Percentiles rank a stretch among this genome's conserved stretches.
Evolutionary conservation across 2,797 vertebrate species (phyloP).

Genomic region (Vireo griseus): DNA sequence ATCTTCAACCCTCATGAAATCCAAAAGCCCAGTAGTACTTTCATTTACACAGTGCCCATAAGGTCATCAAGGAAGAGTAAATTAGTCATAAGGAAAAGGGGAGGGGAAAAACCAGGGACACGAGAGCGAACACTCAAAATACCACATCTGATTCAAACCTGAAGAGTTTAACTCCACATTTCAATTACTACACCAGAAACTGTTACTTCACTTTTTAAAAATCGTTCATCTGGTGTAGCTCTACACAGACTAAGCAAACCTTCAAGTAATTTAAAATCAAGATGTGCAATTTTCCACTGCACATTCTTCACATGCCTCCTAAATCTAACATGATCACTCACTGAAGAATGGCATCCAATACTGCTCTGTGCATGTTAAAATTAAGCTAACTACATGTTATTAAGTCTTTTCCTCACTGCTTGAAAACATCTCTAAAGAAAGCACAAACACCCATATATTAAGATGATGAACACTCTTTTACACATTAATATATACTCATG

Average conservation of each 20-base stretch:
- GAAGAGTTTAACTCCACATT: neutral
- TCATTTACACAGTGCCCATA: neutral
- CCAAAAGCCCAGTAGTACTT: neutral
- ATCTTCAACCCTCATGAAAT: neutral
- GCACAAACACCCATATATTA: conserved; percentile 10
- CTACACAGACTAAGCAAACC: neutral
- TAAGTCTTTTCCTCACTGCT: neutral
- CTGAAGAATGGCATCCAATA: conserved; percentile 41
- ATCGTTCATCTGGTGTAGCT: neutral
- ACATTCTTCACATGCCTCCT: conserved; percentile 57
- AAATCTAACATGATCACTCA: conserved; percentile 47
- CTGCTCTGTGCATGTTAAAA: neutral
- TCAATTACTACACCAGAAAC: neutral
- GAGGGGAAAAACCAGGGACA: neutral
- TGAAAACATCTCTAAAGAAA: neutral
- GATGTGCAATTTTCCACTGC: conserved; percentile 43
- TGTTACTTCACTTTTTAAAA: neutral
- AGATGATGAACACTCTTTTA: neutral
- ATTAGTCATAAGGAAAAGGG: neutral
- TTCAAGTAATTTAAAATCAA: conserved; percentile 18
- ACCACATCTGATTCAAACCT: neutral
- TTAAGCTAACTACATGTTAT: conserved; percentile 33
- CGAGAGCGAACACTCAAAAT: neutral
- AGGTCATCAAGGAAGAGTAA: neutral
- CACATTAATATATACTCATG: neutral